Evolutionary conservation across 2,888 invertebrate species (phyloP), one percentile per base, ranked within the genome.

Genomic region (Cantharis rufa): DNA sequence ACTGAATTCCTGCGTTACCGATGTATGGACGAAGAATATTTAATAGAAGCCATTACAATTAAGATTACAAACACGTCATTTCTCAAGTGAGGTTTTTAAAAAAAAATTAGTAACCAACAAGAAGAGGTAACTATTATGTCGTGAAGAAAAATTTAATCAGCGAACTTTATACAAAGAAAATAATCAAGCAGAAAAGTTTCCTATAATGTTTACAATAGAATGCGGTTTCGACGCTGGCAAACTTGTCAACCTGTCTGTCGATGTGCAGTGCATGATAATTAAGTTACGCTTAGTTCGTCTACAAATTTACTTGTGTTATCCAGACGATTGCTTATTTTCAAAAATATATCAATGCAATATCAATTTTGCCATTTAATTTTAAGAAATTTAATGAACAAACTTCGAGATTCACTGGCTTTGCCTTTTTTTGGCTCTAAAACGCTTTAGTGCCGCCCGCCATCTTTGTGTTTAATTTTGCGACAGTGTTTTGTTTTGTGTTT

Each of bases 1-100:
- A 69, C 71, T 61, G 69, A 74, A 77, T 77, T 74, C 77, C 77
- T 74, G 63, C 18, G 74, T 71, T 74, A 73, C 24, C 71, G 64
- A 61, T 18, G 61, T 74, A 66, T 69, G 74, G 71, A 27, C 15
- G n/a, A 63, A 61, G 77, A 71, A 77, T 77, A 77, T 68, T 74
- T 74, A 77, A 68, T 63, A 70, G 69, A 21, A 63, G n/a, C 15
- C 62, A 62, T 48, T 27, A 15, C n/a, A 21, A 71, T 71, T 74
- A 73, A 66, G 24, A 77, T 71, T 64, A 69, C 48, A 21, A 63
- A 32, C 77, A 77, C 77, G 71, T 74, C 68, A 24, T 48, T 75
- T 71, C 66, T 64, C 71, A 18, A 24, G 61, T 74, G 70, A 21
- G 69, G 27, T 24, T 21, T 66, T 66, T 21, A 16, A 62, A 71